phyloP scores from a whole-genome alignment of 2,797 vertebrate genomes.

The Centropyge bicolor region DNA sequence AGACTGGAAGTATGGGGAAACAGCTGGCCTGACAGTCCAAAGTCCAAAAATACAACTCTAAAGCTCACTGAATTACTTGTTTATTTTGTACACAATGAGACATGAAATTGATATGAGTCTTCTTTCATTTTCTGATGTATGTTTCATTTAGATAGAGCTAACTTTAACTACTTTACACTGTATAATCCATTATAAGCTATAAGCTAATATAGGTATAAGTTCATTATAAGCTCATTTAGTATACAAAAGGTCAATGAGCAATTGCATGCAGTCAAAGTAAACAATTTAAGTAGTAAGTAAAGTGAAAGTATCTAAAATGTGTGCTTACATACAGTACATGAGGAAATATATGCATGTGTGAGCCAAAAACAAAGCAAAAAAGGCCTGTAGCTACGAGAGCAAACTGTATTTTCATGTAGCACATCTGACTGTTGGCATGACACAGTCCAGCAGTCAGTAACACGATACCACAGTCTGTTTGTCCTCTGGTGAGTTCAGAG shows the following conservation, averaged over 20 bases:
- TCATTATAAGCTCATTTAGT: not conserved
- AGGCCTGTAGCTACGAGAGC: not conserved
- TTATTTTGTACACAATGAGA: no score
- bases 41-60: no score
- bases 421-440: conserved; percentile 9
- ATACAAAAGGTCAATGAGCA: not conserved
- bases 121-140: no score
- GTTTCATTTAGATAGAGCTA: no score
- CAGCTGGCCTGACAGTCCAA: no score
- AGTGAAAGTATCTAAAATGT: not conserved
- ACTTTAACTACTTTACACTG: no score
- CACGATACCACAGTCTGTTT: conserved; percentile 48
- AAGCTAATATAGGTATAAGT: not conserved
- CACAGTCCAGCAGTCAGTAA: conserved; percentile 46
- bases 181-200: not conserved
- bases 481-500: conserved; percentile 45
- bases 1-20: no score
- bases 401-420: not conserved
- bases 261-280: not conserved
- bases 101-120: no score
- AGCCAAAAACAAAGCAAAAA: not conserved
- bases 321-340: no score
- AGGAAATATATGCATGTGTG: not conserved
- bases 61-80: no score
- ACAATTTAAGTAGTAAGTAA: not conserved